Percentiles rank a stretch among this genome's conserved stretches.
Evolutionary conservation across 1,140 invertebrate species (phyloP).

Genomic region (Lepidurus packardi): DNA sequence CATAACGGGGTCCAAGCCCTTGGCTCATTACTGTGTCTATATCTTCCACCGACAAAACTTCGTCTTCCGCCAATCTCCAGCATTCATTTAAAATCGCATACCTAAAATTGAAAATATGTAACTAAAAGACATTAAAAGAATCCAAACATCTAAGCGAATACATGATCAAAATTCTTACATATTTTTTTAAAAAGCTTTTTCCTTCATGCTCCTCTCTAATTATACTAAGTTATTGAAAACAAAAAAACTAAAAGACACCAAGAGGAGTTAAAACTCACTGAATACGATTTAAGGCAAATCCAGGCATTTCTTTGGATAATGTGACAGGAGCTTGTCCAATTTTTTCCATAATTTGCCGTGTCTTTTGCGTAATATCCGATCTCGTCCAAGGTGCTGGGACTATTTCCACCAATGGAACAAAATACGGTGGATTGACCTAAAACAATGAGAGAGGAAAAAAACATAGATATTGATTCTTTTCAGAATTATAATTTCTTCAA

Average conservation of each 20-base stretch:
- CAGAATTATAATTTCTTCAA: neutral
- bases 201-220: neutral
- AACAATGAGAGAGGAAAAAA: conserved; percentile 34
- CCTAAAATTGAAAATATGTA: conserved; percentile 44
- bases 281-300: conserved; percentile 89
- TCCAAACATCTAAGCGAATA: no score
- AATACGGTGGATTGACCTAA: conserved; percentile 90
- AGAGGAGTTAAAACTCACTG: no score
- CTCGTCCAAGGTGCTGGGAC: conserved; percentile 87
- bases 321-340: conserved; percentile 86
- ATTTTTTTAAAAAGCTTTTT: no score
- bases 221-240: conserved; percentile 31
- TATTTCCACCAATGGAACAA: conserved; percentile 86
- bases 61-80: conserved; percentile 78
- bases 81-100: conserved; percentile 91
- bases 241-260: no score
- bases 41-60: conserved; percentile 76
- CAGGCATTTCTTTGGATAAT: conserved; percentile 76
- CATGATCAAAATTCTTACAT: no score
- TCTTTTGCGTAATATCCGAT: conserved; percentile 58
- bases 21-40: conserved; percentile 90
- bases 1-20: conserved; percentile 89
- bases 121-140: no score
- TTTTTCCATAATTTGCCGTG: conserved; percentile 71
- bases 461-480: conserved; percentile 24